Evolutionary conservation across 2,113 vertebrate genomes (phyloP).

Genomic region (Corythaeola cristata): DNA sequence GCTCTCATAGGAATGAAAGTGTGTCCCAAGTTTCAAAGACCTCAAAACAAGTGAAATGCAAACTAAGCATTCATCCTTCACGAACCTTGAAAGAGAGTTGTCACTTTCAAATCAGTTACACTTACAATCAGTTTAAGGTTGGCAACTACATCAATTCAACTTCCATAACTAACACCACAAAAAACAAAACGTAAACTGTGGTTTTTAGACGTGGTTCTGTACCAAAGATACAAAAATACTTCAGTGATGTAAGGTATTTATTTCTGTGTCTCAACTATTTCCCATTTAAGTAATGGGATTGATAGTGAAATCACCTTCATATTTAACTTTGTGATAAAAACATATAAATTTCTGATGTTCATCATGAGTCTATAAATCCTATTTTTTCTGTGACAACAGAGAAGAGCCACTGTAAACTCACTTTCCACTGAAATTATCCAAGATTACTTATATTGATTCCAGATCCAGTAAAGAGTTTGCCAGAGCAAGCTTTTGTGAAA

Average conservation of each 20-base stretch:
- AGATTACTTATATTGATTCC: neutral
- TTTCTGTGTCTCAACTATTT: neutral
- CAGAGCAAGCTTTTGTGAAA: neutral
- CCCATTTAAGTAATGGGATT: neutral
- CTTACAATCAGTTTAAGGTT: neutral
- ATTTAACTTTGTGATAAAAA: neutral
- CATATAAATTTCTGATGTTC: neutral
- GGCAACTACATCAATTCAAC: neutral
- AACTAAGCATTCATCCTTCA: neutral
- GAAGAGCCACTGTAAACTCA: neutral
- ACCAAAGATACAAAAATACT: neutral
- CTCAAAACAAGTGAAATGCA: neutral
- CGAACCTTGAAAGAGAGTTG: neutral
- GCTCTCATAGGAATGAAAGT: neutral
- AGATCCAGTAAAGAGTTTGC: neutral
- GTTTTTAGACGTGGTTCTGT: neutral
- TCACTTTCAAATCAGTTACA: neutral
- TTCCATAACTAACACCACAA: neutral
- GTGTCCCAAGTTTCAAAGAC: neutral
- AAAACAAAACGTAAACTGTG: neutral
- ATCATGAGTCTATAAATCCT: accelerated
- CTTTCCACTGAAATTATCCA: neutral
- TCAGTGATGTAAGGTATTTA: neutral
- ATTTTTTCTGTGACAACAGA: neutral
- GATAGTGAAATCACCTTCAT: neutral